Percentiles rank a stretch among this genome's conserved stretches.
These are phyloP conservation scores for Plecotus auritus DNA, from an alignment of 2,113 vertebrate genomes.

Conservation along the genomic window DNA sequence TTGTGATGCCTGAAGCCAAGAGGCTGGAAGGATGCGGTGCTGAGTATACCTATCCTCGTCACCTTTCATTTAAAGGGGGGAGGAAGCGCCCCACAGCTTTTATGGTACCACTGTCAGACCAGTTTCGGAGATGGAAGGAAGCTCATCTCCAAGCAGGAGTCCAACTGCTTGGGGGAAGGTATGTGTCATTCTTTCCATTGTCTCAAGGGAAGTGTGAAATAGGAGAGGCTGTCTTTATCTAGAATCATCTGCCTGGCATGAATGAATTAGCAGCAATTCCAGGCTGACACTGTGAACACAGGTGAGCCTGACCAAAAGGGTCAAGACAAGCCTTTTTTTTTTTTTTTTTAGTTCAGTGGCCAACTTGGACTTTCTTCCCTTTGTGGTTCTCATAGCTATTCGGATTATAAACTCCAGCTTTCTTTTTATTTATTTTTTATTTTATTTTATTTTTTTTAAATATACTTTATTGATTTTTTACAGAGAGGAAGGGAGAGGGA, in stretches of 20 bases:
- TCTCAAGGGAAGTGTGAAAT: slow-evolving; percentile 17
- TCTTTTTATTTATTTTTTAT: no score
- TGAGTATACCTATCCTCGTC: not conserved
- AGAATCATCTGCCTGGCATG: not conserved
- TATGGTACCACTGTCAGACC: not conserved
- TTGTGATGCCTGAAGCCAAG: not conserved
- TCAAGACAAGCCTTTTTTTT: not conserved
- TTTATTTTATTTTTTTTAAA: no score
- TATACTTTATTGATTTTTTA: no score
- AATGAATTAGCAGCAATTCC: not conserved
- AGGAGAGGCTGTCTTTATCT: not conserved
- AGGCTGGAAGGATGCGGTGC: not conserved
- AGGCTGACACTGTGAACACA: not conserved
- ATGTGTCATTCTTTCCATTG: slow-evolving; percentile 12
- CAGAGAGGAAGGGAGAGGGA: no score
- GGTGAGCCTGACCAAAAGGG: not conserved
- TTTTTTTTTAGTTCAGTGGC: not conserved
- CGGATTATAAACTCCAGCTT: not conserved
- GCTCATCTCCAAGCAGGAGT: not conserved
- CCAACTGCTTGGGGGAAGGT: not conserved
- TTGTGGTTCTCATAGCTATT: not conserved
- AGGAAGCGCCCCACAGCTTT: not conserved
- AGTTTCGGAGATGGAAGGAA: not conserved
- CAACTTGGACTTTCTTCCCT: not conserved
- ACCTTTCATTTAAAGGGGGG: not conserved